A percentile compares a stretch with the other conserved stretches of the same genome.
phyloP scores from a whole-genome alignment of 1,140 invertebrate species.

The Drosophila albomicans region DNA sequence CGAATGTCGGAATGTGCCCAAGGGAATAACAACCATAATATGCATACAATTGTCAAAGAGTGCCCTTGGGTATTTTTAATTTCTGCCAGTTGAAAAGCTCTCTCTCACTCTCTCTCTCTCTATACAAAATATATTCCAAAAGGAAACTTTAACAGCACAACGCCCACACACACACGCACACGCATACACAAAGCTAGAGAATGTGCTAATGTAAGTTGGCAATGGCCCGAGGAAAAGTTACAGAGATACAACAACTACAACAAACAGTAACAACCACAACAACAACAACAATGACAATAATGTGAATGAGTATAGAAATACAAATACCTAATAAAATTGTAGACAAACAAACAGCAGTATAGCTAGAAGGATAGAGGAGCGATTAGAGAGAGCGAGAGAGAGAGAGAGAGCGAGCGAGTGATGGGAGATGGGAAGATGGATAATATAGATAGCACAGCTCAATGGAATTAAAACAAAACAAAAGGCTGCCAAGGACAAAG shows the following conservation, averaged over 20 bases:
- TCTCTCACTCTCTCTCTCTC: too few relatives aligned
- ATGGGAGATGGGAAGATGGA: constrained; percentile 39
- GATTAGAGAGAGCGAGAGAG: too few relatives aligned
- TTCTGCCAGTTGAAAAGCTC: constrained; percentile 33
- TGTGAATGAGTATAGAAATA: constrained; percentile 33
- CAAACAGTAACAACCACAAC: not conserved
- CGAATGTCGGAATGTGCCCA: not conserved
- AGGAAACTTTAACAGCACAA: constrained; percentile 29
- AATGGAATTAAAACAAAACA: constrained; percentile 81
- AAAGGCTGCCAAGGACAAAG: constrained; percentile 54
- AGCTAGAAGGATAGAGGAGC: too few relatives aligned
- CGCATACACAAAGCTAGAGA: not conserved
- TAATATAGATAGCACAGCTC: constrained; percentile 63
- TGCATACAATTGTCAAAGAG: constrained; percentile 40
- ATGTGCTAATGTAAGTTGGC: constrained; percentile 38
- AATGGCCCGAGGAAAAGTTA: constrained; percentile 31
- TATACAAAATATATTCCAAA: constrained; percentile 4
- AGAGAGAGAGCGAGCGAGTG: constrained; percentile 10
- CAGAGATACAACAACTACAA: constrained; percentile 1
- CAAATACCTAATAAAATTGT: constrained; percentile 56
- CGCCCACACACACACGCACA: constrained; percentile 20
- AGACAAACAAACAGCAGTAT: constrained; percentile 30
- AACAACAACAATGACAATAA: constrained; percentile 13
- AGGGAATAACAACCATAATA: constrained; percentile 28
- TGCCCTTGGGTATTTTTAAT: constrained; percentile 49